Base-by-base conservation (phyloP, 2,113 vertebrate genomes). In the Proteles cristata region DNA sequence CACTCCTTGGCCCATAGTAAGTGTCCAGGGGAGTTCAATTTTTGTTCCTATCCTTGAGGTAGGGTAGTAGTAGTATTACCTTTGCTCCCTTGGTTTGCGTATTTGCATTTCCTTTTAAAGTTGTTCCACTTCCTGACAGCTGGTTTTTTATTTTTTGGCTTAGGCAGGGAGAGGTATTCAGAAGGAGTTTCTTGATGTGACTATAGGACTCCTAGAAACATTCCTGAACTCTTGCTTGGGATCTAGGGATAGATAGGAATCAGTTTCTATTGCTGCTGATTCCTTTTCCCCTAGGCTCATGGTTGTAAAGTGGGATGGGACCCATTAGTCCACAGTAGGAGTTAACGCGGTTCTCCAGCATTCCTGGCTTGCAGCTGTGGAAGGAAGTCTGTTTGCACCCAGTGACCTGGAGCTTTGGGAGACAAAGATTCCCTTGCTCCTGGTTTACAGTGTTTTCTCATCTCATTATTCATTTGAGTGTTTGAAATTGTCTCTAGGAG, bases 401-500 rank as follows among this genome's bases (percentile, higher is more conserved):
- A 77, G 2, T 89, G 43, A 69, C 15, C 25, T 1, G 33, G 74
- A 89, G 4, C 50, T 61, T 81, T 82, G 28, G 73, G 50, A 79
- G 58, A 25, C 28, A 48, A 79, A 88, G 48, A 69, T 5, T 63
- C 63, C 11, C 55, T 28, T 63, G 61, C 26, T 55, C 90, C 4
- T 74, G 82, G 8, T 85, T 94, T 96, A 5, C 2, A 31, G 0
- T 93, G 48, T 69, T 95, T 69, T 45, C 58, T 61, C 58, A 43
- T 87, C 9, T 26, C 23, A 58, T 93, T 61, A n/a, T 95, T 90
- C 55, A 66, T 63, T 77, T 63, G 79, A 89, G 39, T 10, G 88
- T 88, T 92, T 84, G 50, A 68, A 92, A 91, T 93, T 66, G 2
- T 94, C 21, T 82, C 12, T 90, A 43, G n/a, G 39, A 92, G 83